Percentiles rank a stretch among this genome's conserved stretches.
Evolutionary conservation across 2,113 vertebrate genomes (phyloP).

Genomic region (Ammospiza caudacuta): DNA sequence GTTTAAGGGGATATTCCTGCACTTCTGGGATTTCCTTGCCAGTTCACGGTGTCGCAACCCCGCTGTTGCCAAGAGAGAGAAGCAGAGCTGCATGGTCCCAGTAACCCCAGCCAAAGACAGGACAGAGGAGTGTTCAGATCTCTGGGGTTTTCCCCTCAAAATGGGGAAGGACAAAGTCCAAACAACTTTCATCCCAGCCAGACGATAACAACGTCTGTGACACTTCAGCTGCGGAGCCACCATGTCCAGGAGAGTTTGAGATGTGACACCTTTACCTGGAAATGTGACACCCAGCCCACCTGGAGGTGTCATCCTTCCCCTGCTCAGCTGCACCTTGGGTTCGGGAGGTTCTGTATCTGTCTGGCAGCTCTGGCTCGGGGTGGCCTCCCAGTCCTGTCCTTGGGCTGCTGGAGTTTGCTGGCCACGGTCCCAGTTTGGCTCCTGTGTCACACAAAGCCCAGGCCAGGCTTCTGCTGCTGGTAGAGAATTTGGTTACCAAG

Average conservation of each 20-base stretch:
- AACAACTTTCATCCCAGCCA: neutral
- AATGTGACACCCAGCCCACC: neutral
- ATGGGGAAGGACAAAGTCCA: neutral
- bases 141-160: neutral
- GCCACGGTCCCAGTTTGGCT: neutral
- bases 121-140: neutral
- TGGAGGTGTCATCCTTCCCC: neutral
- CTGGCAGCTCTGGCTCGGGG: neutral
- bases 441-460: neutral
- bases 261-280: neutral
- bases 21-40: conserved; percentile 22
- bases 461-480: neutral
- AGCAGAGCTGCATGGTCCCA: neutral
- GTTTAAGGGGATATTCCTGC: conserved; percentile 29
- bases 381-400: neutral
- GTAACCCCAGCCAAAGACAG: neutral
- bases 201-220: neutral
- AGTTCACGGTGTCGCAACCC: neutral
- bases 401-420: conserved; percentile 5
- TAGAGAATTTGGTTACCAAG: neutral
- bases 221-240: neutral
- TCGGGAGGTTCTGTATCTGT: neutral
- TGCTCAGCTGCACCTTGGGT: neutral
- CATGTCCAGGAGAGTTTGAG: neutral
- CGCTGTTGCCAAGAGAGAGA: neutral